Evolutionary conservation across 1,140 invertebrate species (phyloP).

Genomic region (Drosophila sechellia): DNA sequence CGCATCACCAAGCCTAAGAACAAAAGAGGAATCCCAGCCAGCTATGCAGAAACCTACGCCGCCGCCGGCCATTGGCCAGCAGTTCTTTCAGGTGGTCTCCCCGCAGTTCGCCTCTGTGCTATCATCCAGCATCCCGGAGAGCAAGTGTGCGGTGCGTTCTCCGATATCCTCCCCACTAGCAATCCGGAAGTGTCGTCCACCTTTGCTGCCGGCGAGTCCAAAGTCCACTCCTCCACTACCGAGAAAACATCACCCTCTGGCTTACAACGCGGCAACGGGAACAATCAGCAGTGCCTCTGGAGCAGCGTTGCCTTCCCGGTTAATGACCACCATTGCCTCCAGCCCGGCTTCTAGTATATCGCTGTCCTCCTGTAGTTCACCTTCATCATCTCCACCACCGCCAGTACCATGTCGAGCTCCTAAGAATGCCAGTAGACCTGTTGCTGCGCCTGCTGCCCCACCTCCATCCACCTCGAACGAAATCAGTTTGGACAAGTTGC

Average conservation of each 20-base stretch:
- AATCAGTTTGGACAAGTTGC: constrained; percentile 71
- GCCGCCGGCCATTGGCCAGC: constrained; percentile 55
- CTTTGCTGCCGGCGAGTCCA: constrained; percentile 65
- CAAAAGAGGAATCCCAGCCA: constrained; percentile 33
- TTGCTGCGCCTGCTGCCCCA: neutral
- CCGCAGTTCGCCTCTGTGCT: constrained; percentile 78
- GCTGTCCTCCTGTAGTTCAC: constrained; percentile 76
- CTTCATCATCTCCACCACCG: constrained; percentile 74
- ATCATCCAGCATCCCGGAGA: constrained; percentile 69
- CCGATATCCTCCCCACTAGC: constrained; percentile 74
- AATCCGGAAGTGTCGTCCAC: constrained; percentile 64
- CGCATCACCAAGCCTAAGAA: constrained; percentile 25
- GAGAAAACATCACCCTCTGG: constrained; percentile 71
- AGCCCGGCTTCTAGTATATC: constrained; percentile 76
- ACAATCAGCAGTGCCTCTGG: constrained; percentile 57
- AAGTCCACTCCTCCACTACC: constrained; percentile 79
- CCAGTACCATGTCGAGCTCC: constrained; percentile 75
- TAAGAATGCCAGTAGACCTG: constrained; percentile 36
- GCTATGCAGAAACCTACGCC: constrained; percentile 59
- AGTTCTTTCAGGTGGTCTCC: constrained; percentile 73
- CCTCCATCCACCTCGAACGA: constrained; percentile 6
- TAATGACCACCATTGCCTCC: constrained; percentile 64
- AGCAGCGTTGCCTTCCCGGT: constrained; percentile 52
- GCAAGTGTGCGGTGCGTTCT: constrained; percentile 63
- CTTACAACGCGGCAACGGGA: constrained; percentile 74